A percentile compares a stretch with the other conserved stretches of the same genome.
Evolutionary conservation across 2,888 invertebrate species (phyloP).

Genomic region (Callimorpha dominula): DNA sequence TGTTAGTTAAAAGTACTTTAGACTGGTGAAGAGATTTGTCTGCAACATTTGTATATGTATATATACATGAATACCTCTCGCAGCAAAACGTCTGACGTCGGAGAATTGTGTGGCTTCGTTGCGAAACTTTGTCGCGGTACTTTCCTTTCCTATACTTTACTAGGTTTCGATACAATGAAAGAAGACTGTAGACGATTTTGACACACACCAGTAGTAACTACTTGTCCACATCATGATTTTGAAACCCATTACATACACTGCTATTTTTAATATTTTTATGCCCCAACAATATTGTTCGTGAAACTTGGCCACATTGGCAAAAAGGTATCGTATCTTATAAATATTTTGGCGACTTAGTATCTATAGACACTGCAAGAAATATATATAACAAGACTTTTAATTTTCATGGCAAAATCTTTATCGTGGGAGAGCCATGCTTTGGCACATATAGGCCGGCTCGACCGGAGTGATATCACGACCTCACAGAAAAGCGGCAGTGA

Average conservation of each 20-base stretch:
- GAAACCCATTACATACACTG: neutral
- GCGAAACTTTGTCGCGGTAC: neutral
- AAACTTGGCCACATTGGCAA: no score
- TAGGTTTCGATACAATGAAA: neutral
- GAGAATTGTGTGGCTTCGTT: neutral
- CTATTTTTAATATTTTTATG: neutral
- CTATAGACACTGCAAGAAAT: no score
- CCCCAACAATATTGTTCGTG: slow-evolving; percentile 1
- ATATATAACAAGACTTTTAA: no score
- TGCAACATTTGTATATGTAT: neutral
- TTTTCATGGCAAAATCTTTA: no score
- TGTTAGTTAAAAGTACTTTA: no score
- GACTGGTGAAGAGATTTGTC: no score
- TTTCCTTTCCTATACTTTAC: neutral
- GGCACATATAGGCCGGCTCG: no score
- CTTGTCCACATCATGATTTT: neutral
- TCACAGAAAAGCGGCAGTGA: no score
- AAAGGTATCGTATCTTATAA: no score
- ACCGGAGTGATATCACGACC: no score
- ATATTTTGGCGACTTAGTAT: no score
- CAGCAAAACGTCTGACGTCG: neutral
- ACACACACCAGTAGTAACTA: neutral
- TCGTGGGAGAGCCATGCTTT: no score
- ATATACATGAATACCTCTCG: neutral
- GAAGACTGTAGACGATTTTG: neutral